These are phyloP conservation scores for Tenthredo distinguenda DNA, from an alignment of 2,888 invertebrate species.

Conservation along the genomic window DNA sequence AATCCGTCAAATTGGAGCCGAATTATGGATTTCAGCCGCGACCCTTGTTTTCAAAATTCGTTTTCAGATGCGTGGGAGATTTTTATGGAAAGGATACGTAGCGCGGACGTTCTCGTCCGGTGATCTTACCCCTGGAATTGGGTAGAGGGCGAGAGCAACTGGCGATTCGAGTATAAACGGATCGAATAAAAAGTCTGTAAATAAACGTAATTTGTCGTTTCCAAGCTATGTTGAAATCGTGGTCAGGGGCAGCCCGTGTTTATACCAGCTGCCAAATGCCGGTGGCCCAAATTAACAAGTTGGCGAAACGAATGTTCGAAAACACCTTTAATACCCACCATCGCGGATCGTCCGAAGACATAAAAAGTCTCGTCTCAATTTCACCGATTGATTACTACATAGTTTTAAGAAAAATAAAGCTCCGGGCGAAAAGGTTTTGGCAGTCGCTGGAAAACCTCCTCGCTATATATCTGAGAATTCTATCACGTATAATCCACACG, in stretches of 20 bases:
- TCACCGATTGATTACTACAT: not conserved
- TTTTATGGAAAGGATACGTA: too few species aligned
- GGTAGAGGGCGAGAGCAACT: too few species aligned
- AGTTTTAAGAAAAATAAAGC: not conserved
- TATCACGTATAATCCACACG: not conserved
- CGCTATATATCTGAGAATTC: not conserved
- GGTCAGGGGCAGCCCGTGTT: constrained; percentile 52
- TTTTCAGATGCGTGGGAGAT: too few species aligned
- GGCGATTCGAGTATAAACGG: too few species aligned
- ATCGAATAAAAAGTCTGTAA: constrained; percentile 36
- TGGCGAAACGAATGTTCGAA: not conserved
- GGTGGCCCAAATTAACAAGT: constrained; percentile 44
- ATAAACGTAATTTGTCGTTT: constrained; percentile 42
- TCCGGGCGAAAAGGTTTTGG: not conserved
- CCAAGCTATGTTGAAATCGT: constrained; percentile 41
- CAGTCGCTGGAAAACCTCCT: not conserved
- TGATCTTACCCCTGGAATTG: too few species aligned
- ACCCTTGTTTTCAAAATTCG: too few species aligned
- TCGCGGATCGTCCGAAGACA: not conserved
- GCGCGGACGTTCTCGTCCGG: too few species aligned
- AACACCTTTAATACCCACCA: not conserved
- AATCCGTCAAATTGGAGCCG: too few species aligned
- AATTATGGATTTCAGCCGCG: too few species aligned
- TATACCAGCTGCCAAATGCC: constrained; percentile 53
- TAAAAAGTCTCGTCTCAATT: not conserved